phyloP scores from a whole-genome alignment of 1,140 invertebrate genomes.

The Drosophila kohkoa region DNA sequence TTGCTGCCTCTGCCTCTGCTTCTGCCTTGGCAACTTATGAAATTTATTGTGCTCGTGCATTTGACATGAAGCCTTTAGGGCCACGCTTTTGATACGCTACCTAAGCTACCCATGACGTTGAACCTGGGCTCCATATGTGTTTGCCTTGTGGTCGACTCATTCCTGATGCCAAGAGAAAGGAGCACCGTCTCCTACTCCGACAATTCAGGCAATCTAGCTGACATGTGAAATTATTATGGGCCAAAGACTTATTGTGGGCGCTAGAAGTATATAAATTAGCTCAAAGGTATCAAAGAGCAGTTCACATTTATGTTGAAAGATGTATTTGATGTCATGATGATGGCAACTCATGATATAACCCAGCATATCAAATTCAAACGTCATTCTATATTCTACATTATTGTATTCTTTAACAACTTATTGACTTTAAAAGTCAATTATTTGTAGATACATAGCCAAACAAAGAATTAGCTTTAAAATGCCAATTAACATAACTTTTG shows the following conservation, averaged over 20 bases:
- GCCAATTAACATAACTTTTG: not conserved
- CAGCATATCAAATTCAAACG: not conserved
- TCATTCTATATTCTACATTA: too few species aligned
- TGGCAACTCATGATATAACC: constrained; percentile 1
- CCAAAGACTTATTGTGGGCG: constrained; percentile 28
- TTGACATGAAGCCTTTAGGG: constrained; percentile 78
- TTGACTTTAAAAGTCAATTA: too few species aligned
- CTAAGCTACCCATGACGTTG: constrained; percentile 15
- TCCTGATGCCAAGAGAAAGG: constrained; percentile 13
- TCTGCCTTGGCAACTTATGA: constrained; percentile 43
- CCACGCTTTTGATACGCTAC: constrained; percentile 61
- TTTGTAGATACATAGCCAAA: not conserved
- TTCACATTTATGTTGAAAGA: constrained; percentile 26
- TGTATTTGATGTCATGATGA: not conserved
- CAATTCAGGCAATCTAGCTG: constrained; percentile 32
- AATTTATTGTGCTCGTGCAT: constrained; percentile 77
- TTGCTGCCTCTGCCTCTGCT: constrained; percentile 20
- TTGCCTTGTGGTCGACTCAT: constrained; percentile 32
- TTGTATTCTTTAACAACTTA: too few species aligned
- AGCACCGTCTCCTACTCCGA: not conserved
- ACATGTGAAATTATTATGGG: constrained; percentile 41
- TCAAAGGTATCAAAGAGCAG: constrained; percentile 21
- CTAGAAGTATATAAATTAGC: constrained; percentile 40
- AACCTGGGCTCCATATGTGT: constrained; percentile 37
- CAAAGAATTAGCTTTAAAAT: not conserved